Base-by-base conservation (phyloP, 2,797 vertebrate genomes). In the Melanitta fusca region DNA sequence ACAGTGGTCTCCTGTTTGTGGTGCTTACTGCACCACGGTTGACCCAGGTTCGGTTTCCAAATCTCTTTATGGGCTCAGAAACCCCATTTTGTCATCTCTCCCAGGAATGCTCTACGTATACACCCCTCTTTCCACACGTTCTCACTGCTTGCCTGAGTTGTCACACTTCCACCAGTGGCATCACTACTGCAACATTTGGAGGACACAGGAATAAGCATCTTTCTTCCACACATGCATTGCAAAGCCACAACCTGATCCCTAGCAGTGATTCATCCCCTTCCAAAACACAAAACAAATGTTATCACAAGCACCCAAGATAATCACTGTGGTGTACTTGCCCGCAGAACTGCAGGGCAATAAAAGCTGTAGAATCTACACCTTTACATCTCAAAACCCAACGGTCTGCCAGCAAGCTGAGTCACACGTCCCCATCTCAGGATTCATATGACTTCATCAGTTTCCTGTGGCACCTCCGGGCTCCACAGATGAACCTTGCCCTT, bases 401-500 rank as follows among this genome's bases (percentile, higher is more conserved):
- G 21, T 57, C 62, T 61, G 45, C 57, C 71, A 62, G 54, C 51
- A 92, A 82, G 82, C 15, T 72, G 53, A 49, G 43, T 45, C 56
- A 88, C 28, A 47, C 12, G 71, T 32, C n/a, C 54, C 65, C 49
- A 45, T 54, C 32, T 58, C 53, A 61, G 30, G 89, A 69, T 80
- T 82, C 19, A 69, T 69, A 12, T 66, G 68, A 18, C 43, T 80
- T 80, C 39, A 58, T 38, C 68, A 28, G n/a, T 80, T 85, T 77
- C 69, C 25, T 11, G 7, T 34, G n/a, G 32, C 43, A 60, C 14
- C 34, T 89, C 49, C 8, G 54, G 25, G 49, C 92, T 54, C 39
- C 10, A 7, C 3, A 57, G 32, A 51, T 38, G 49, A 86, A 28
- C 36, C 6, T 64, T 0, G 0, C 20, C 71, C 53, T 68, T 65